Percentiles rank a stretch among this genome's conserved stretches.
Evolutionary conservation across 1,140 invertebrate species (phyloP).

Genomic region (Zaprionus capensis): DNA sequence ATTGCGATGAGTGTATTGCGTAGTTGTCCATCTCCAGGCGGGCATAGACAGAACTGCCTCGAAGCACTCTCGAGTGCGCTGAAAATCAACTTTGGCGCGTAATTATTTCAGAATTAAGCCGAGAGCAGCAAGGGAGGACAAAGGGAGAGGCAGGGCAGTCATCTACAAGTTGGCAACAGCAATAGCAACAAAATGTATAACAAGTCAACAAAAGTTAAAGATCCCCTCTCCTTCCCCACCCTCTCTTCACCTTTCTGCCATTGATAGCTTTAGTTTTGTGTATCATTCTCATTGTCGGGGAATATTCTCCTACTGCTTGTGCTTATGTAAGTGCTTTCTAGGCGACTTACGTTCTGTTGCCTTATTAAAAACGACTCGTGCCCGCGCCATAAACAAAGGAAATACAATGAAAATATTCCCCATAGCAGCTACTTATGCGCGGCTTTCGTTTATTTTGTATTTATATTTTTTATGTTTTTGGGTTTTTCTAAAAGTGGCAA

Average conservation of each 20-base stretch:
- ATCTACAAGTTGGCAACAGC: neutral
- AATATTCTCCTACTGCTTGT: slow-evolving; percentile 14
- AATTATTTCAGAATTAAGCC: slow-evolving; percentile 66
- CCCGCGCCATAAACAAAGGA: slow-evolving; percentile 31
- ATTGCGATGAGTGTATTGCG: neutral
- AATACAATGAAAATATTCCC: slow-evolving; percentile 22
- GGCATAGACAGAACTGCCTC: neutral
- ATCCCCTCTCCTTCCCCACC: neutral
- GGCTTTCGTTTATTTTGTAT: slow-evolving; percentile 12
- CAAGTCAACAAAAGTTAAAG: slow-evolving; percentile 28
- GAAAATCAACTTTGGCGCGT: slow-evolving; percentile 48
- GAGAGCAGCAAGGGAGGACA: slow-evolving; percentile 10
- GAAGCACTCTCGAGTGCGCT: slow-evolving; percentile 37
- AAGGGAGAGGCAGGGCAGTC: neutral
- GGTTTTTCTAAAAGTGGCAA: slow-evolving; percentile 36
- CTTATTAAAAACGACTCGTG: slow-evolving; percentile 27
- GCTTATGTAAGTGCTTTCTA: slow-evolving; percentile 28
- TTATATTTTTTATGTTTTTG: slow-evolving; percentile 17
- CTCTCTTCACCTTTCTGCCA: neutral
- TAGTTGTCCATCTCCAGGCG: neutral
- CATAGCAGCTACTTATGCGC: slow-evolving; percentile 12
- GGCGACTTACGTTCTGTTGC: slow-evolving; percentile 36
- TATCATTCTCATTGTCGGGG: slow-evolving; percentile 24
- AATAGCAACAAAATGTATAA: slow-evolving; percentile 18
- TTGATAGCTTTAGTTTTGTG: slow-evolving; percentile 26